Evolutionary conservation across 2,888 invertebrate species (phyloP), one percentile per base, ranked within the genome.

Genomic region (Drosophila affinis): DNA sequence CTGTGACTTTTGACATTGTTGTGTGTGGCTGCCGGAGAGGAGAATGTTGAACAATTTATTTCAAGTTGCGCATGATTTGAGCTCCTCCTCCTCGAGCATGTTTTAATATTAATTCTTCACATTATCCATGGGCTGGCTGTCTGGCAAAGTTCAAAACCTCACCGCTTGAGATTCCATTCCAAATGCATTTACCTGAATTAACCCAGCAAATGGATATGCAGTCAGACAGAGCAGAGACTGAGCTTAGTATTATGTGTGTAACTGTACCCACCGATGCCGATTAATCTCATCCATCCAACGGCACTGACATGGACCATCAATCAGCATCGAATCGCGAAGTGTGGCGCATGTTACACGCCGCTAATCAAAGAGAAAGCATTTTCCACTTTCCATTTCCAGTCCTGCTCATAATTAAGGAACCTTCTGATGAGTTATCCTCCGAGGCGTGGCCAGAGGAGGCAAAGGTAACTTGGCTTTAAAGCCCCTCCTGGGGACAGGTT

Each of bases 331-430:
- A 29, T 29, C 9, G 29, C 5, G 24, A 5, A 51, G 51, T 48
- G 34, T 32, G 62, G n/a, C 7, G 70, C 65, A 67, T 81, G 63
- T 67, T 62, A 70, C 77, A 77, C 51, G 52, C 14, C 51, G 58
- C 62, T 71, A 81, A 78, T 84, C 85, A 78, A 76, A 71, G 70
- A 75, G 64, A 88, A 72, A 80, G 78, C 84, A 75, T 72, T 72
- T 62, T 54, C 32, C 57, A 72, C 60, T 76, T 76, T 76, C 61
- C 76, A 69, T 58, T 72, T 65, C 57, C 32, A 17, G 21, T n/a
- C 18, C 24, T 47, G 9, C 59, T 57, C 53, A 52, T 59, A 56
- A 58, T 75, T 71, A 68, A 51, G 71, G 51, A 46, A 18, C 57
- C 39, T 29, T 29, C 9, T 29, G 29, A 29, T 29, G 29, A 29